Base-by-base conservation (phyloP, 2,797 vertebrate species). In the Sciaenops ocellatus region DNA sequence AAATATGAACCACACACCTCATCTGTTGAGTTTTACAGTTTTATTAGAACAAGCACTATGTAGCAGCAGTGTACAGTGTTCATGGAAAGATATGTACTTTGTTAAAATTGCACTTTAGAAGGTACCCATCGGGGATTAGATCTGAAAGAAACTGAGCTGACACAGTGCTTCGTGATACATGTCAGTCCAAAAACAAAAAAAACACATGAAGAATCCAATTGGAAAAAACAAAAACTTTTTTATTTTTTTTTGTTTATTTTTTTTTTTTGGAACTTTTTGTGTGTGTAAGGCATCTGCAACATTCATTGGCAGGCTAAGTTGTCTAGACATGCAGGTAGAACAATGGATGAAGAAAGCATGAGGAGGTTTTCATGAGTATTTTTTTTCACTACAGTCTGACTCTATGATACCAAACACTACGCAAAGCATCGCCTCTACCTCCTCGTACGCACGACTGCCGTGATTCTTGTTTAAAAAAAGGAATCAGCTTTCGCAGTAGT, bases 41-140 rank as follows among this genome's bases (percentile, higher is more conserved):
- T 97, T 98, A 97, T 97, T 98, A 95, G 95, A 97, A 97, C 96
- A 96, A 97, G 97, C 96, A 96, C 95, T 96, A 96, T 94, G 96
- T 95, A 97, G 97, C 97, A 97, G 97, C 96, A 96, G 94, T 94
- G 93, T 95, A 96, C 95, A 93, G 96, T 96, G 95, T 95, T 93
- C 85, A 96, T 97, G 96, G 90, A 94, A 94, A 96, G 95, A 96
- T 96, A 97, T 96, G 94, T 96, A 93, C 92, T 95, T 86, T 94
- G 92, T 93, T 94, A 95, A 95, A 97, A 96, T 97, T 97, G 96
- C 96, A 97, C 95, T 97, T 96, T 92, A 96, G 95, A 96, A 94
- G 94, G 94, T 94, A 95, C 92, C 95, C 94, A 92, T 94, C 92
- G 89, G 92, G 94, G 95, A 95, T 95, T 90, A 82, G 93, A 95